phyloP scores from a whole-genome alignment of 2,888 invertebrate genomes.

The Scaptomyza caliginosa region DNA sequence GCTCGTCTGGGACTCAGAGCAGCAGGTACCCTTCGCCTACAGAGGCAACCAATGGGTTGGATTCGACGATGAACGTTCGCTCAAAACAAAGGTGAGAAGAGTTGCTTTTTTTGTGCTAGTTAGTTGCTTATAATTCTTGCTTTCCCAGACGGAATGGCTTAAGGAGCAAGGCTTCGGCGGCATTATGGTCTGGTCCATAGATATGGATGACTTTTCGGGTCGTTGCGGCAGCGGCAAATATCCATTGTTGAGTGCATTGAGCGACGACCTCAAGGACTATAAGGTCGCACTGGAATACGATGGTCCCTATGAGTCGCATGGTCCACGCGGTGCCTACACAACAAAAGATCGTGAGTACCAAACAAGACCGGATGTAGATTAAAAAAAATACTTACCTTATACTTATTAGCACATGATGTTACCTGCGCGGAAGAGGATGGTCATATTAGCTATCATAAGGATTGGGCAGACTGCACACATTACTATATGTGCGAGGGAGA shows the following conservation, averaged over 20 bases:
- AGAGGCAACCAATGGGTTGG: conserved; percentile 96
- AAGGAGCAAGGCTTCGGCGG: conserved; percentile 97
- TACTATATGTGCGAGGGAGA: conserved; percentile 99
- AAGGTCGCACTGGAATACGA: conserved; percentile 92
- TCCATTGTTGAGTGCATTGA: conserved; percentile 94
- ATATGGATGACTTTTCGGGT: conserved; percentile 97
- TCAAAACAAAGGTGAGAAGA: conserved; percentile 92
- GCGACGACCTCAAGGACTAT: conserved; percentile 92
- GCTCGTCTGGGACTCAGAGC: conserved; percentile 97
- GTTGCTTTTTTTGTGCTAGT: neutral
- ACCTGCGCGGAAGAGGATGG: conserved; percentile 96
- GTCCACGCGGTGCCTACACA: conserved; percentile 90
- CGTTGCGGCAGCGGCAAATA: conserved; percentile 95
- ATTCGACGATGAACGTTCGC: conserved; percentile 95
- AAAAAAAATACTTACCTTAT: too few relatives aligned
- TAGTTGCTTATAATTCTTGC: neutral
- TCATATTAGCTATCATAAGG: conserved; percentile 96
- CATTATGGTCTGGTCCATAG: conserved; percentile 98
- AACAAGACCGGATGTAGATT: too few relatives aligned
- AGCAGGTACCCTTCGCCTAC: conserved; percentile 97
- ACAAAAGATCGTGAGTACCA: conserved; percentile 93
- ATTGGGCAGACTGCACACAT: conserved; percentile 95
- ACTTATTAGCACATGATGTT: conserved; percentile 96
- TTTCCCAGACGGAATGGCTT: conserved; percentile 93
- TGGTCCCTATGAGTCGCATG: conserved; percentile 92